Conservation (phyloP, 2,113 vertebrate species). For the Larimichthys polyactis region DNA sequence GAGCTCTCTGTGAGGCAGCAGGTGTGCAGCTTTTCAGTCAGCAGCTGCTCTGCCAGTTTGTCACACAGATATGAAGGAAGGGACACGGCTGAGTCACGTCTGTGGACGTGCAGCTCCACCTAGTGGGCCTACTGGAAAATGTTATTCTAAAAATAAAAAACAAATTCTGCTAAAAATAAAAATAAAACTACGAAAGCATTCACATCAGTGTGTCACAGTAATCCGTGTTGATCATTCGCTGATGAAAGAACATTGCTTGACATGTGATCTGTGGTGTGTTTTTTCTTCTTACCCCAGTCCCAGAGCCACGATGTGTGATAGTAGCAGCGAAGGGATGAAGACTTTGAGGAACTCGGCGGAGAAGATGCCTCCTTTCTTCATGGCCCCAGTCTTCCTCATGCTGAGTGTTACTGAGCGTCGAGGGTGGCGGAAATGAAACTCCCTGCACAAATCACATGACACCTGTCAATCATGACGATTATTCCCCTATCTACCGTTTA, state of each 20-base stretch:
- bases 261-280: conserved; percentile 22
- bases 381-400: conserved; percentile 98
- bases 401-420: conserved; percentile 94
- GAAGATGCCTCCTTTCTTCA: conserved; percentile 99
- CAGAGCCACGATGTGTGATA: conserved; percentile 96
- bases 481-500: neutral
- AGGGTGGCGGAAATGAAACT: conserved; percentile 98
- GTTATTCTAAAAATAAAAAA: too few relatives aligned
- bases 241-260: neutral
- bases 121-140: conserved; percentile 35
- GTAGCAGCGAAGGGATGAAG: conserved; percentile 97
- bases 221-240: neutral
- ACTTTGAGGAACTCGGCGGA: conserved; percentile 98
- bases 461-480: neutral
- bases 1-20: conserved; percentile 35
- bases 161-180: too few relatives aligned
- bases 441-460: conserved; percentile 80
- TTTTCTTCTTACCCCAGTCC: conserved; percentile 92
- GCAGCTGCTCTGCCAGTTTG: conserved; percentile 52
- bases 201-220: too few relatives aligned
- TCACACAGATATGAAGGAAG: neutral
- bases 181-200: too few relatives aligned
- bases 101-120: conserved; percentile 46
- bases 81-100: neutral
- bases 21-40: conserved; percentile 41